Evolutionary conservation across 2,113 vertebrate species (phyloP), one percentile per base, ranked within the genome.

Genomic region (Tetrax tetrax): DNA sequence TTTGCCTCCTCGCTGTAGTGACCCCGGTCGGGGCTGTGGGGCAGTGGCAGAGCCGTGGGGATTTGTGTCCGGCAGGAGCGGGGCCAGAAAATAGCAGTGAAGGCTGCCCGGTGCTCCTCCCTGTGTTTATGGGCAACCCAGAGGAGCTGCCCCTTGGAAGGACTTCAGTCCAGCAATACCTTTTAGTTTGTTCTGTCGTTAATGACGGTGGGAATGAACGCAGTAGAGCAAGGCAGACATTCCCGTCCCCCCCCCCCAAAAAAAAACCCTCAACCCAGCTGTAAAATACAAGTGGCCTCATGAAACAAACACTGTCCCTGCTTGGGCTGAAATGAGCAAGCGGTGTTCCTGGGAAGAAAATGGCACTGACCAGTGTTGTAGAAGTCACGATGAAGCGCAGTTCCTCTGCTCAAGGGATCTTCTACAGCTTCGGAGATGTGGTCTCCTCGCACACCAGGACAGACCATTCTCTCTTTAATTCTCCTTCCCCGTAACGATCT

Each of bases 271-370:
- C 41, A 6, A 65, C 41, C 18, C 11, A 66, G 28, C 22, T 17
- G 3, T 84, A 74, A 83, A 87, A 68, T 17, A 31, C 6, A 1
- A 69, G 48, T 2, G 81, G 28, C 53, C 33, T 92, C 63, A 29
- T 1, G 0, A 5, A 6, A 74, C 47, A 86, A 68, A 60, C 5
- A 1, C 2, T 1, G 29, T 35, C 12, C 9, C 23, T 48, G 29
- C 56, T 90, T 3, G 2, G 57, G 41, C 64, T 0, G 1, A 31
- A 29, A 60, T 25, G 37, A 78, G 10, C 0, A 0, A 84, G 37
- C 57, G 43, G 41, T 3, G 1, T 20, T 45, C 47, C 65, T 41
- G 61, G 61, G 59, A 61, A 76, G 57, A 71, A 29, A 51, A 3
- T 14, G 65, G 51, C 59, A 24, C 25, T 64, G 22, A 53, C 86